A percentile compares a stretch with the other conserved stretches of the same genome.
Evolutionary conservation across 2,113 vertebrate species (phyloP).

Genomic region (Lampris megalopsis): DNA sequence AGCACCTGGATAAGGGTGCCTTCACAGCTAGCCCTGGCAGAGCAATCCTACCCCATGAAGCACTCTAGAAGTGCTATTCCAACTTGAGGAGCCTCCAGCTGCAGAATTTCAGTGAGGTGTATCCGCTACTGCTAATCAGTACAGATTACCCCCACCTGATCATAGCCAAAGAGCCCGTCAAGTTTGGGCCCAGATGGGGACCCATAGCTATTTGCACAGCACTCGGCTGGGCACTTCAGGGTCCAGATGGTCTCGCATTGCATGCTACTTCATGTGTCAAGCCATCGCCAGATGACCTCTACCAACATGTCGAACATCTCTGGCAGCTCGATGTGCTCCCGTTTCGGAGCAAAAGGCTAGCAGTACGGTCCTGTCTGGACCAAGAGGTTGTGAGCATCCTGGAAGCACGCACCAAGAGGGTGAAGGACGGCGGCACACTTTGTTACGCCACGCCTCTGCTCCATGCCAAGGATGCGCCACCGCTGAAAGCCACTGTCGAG

Average conservation of each 20-base stretch:
- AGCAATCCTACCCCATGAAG: too few species aligned
- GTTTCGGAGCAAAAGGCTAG: not conserved
- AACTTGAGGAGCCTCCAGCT: not conserved
- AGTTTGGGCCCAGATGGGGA: not conserved
- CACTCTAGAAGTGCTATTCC: constrained; percentile 3
- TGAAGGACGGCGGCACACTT: not conserved
- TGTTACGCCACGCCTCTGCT: not conserved
- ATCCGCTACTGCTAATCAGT: constrained; percentile 16
- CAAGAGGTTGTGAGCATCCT: not conserved
- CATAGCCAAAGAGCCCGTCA: constrained; percentile 1
- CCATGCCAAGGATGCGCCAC: not conserved
- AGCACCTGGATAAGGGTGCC: not conserved
- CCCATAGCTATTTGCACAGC: not conserved
- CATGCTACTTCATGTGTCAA: too few species aligned
- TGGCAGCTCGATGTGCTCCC: constrained; percentile 9
- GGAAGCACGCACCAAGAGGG: not conserved
- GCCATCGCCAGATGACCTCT: too few species aligned
- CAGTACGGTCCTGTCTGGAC: not conserved
- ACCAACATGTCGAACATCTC: not conserved
- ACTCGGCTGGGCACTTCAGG: constrained; percentile 5
- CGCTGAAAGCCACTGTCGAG: too few species aligned
- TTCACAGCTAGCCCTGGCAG: too few species aligned
- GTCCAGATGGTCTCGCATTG: not conserved
- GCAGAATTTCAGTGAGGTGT: not conserved
- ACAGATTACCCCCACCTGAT: constrained; percentile 11